Percentiles rank a stretch among this genome's conserved stretches.
Conservation (phyloP, 2,888 invertebrate genomes). For the Torymus texanus region DNA sequence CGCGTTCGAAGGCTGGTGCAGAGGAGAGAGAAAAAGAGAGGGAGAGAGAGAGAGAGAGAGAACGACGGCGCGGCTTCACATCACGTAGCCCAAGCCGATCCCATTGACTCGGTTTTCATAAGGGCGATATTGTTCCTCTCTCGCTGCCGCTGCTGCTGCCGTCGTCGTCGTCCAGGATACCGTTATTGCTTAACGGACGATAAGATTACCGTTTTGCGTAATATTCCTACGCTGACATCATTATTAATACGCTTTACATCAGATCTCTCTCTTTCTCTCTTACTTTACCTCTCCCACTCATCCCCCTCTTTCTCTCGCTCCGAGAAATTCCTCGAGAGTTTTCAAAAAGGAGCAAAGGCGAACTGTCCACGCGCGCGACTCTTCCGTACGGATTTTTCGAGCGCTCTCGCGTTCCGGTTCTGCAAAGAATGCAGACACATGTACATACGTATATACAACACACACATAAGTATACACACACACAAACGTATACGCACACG, state of each 20-base stretch:
- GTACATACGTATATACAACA: too few relatives aligned
- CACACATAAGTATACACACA: too few relatives aligned
- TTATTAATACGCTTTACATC: conserved; percentile 55
- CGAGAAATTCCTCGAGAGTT: too few relatives aligned
- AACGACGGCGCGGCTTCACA: conserved; percentile 31
- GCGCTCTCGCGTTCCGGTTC: conserved; percentile 48
- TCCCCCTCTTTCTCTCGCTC: neutral
- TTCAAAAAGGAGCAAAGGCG: too few relatives aligned
- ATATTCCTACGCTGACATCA: conserved; percentile 55
- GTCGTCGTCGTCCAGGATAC: conserved; percentile 50
- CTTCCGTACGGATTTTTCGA: conserved; percentile 7
- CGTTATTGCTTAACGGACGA: conserved; percentile 59
- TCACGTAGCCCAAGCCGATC: conserved; percentile 49
- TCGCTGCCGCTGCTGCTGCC: neutral
- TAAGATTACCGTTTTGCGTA: conserved; percentile 60
- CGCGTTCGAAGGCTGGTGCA: neutral
- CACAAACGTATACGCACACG: too few relatives aligned
- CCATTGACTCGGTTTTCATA: conserved; percentile 55
- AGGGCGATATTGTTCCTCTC: conserved; percentile 58
- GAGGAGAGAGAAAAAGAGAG: neutral
- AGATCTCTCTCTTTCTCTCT: conserved; percentile 22
- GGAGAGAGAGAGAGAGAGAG: conserved; percentile 17
- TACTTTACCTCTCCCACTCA: neutral
- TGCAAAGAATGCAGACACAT: conserved; percentile 40
- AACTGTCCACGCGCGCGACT: too few relatives aligned